These are phyloP conservation scores for Proteles cristata DNA, from an alignment of 2,113 vertebrate species.

Conservation along the genomic window DNA sequence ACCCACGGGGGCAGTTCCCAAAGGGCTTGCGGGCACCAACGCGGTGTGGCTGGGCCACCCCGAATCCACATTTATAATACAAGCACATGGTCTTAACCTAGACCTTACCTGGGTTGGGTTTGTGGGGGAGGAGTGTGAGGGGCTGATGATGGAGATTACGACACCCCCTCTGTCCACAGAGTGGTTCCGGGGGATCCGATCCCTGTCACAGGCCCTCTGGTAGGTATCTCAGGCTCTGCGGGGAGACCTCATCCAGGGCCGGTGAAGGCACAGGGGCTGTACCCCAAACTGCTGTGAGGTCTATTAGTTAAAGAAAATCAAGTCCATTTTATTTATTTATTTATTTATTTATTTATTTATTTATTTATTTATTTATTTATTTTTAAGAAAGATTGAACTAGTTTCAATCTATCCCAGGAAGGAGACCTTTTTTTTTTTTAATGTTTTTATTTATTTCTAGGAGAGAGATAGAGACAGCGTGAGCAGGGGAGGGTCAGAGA, in stretches of 20 bases:
- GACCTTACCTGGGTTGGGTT: neutral
- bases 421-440: too few species aligned
- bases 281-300: neutral
- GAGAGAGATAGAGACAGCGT: too few species aligned
- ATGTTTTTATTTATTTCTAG: too few species aligned
- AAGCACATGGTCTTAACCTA: fast-evolving
- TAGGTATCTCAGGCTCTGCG: fast-evolving
- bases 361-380: too few species aligned
- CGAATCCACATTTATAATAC: neutral
- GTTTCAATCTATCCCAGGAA: too few species aligned
- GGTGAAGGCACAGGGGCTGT: neutral
- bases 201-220: too few species aligned
- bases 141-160: neutral
- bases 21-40: neutral
- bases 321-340: neutral
- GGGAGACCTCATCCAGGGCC: neutral
- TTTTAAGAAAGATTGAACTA: too few species aligned
- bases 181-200: neutral
- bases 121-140: too few species aligned
- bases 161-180: neutral
- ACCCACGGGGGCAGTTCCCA: neutral
- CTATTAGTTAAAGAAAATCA: neutral
- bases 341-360: neutral
- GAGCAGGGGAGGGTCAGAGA: too few species aligned
- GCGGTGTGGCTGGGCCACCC: neutral